Conservation (phyloP, 2,113 vertebrate genomes). For the Pelecanoides urinatrix region DNA sequence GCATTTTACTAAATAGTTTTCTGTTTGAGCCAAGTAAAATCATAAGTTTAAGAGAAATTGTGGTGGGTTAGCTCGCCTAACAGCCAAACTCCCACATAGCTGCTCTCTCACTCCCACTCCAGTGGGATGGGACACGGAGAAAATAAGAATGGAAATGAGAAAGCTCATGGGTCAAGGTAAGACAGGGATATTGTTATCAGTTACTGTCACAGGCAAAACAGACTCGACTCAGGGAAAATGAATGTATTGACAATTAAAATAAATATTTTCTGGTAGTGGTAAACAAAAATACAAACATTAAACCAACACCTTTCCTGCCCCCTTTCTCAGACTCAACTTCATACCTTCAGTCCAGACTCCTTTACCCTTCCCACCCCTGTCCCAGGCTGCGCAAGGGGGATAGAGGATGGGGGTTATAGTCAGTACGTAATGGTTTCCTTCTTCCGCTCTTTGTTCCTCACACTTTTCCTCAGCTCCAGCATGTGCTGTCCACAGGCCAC, state of each 20-base stretch:
- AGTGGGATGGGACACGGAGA: neutral
- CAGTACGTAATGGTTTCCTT: rapidly evolving
- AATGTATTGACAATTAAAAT: neutral
- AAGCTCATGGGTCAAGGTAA: neutral
- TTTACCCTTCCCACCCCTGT: neutral
- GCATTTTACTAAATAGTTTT: neutral
- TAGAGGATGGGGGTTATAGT: neutral
- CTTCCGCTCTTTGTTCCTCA: neutral
- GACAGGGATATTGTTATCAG: neutral
- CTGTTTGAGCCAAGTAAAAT: neutral
- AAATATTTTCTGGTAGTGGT: neutral
- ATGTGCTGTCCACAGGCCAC: neutral
- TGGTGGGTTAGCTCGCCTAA: neutral
- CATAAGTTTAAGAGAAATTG: neutral
- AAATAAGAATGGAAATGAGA: neutral
- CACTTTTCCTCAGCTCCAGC: neutral
- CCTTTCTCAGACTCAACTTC: neutral
- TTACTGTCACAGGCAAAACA: neutral
- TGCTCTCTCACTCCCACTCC: rapidly evolving
- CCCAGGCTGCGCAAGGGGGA: neutral
- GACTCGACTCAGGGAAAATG: neutral
- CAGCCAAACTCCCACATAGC: neutral
- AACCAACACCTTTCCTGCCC: neutral
- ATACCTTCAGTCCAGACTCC: neutral
- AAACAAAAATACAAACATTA: neutral